These are phyloP conservation scores for Enteromius viviparus DNA, from an alignment of 2,797 vertebrate species.

Conservation along the genomic window DNA sequence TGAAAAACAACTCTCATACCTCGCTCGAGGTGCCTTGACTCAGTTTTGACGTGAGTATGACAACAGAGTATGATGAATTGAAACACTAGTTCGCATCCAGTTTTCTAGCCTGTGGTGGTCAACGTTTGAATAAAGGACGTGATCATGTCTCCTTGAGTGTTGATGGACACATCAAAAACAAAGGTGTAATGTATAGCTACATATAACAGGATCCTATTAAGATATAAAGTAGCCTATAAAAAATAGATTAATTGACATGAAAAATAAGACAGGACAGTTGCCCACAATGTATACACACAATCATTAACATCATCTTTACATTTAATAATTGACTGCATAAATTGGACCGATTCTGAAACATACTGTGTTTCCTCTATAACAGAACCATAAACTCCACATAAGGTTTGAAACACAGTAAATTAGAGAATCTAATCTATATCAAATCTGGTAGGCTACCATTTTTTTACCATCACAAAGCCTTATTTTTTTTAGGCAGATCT, in stretches of 20 bases:
- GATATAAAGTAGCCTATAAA: neutral
- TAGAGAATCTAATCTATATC: neutral
- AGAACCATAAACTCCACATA: neutral
- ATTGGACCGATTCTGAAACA: neutral
- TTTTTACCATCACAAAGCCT: neutral
- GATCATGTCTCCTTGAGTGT: neutral
- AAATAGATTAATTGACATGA: neutral
- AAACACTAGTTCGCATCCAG: neutral
- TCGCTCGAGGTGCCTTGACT: neutral
- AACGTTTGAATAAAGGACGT: neutral
- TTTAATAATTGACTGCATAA: neutral
- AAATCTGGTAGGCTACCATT: neutral
- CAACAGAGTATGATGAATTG: neutral
- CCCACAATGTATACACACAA: neutral
- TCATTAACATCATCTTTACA: neutral
- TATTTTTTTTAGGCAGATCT: neutral
- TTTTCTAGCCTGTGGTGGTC: neutral
- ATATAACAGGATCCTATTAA: neutral
- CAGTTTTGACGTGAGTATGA: constrained; percentile 22
- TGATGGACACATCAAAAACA: constrained; percentile 14
- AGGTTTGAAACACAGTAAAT: neutral
- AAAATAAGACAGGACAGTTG: neutral
- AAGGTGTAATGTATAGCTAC: neutral
- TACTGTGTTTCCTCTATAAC: neutral
- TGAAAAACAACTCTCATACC: constrained; percentile 36